Evolutionary conservation across 1,140 invertebrate genomes (phyloP).

Genomic region (Bombus impatiens): DNA sequence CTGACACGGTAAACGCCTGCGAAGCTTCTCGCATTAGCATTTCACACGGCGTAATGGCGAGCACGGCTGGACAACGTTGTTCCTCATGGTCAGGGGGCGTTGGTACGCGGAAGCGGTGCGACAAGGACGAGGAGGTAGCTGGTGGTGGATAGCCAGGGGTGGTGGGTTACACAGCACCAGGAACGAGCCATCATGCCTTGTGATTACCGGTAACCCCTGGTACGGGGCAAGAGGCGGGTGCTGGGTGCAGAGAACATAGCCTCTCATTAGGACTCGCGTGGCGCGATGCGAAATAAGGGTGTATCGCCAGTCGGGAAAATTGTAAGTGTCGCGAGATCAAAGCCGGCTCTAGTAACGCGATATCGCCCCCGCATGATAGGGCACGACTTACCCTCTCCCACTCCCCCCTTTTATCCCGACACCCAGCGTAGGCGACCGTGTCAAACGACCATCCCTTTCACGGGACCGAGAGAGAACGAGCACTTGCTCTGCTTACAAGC

Average conservation of each 20-base stretch:
- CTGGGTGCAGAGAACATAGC: constrained; percentile 75
- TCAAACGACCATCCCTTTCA: constrained; percentile 21
- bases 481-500: constrained; percentile 40
- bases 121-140: constrained; percentile 25
- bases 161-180: constrained; percentile 68
- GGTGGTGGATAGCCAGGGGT: constrained; percentile 31
- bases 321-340: constrained; percentile 83
- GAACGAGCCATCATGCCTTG: constrained; percentile 80
- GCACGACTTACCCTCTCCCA: constrained; percentile 46
- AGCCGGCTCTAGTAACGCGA: constrained; percentile 81
- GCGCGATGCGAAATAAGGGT: constrained; percentile 81
- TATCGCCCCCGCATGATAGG: constrained; percentile 75
- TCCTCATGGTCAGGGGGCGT: not conserved
- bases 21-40: constrained; percentile 66
- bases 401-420: not conserved
- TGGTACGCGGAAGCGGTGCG: constrained; percentile 11
- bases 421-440: not conserved
- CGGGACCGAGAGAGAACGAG: not conserved
- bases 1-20: constrained; percentile 57
- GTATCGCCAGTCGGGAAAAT: constrained; percentile 82
- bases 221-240: constrained; percentile 35
- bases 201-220: constrained; percentile 75
- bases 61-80: constrained; percentile 32
- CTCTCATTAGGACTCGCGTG: constrained; percentile 82
- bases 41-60: constrained; percentile 68